phyloP scores from a whole-genome alignment of 1,140 invertebrate genomes.

The Drosophila kurseongensis region DNA sequence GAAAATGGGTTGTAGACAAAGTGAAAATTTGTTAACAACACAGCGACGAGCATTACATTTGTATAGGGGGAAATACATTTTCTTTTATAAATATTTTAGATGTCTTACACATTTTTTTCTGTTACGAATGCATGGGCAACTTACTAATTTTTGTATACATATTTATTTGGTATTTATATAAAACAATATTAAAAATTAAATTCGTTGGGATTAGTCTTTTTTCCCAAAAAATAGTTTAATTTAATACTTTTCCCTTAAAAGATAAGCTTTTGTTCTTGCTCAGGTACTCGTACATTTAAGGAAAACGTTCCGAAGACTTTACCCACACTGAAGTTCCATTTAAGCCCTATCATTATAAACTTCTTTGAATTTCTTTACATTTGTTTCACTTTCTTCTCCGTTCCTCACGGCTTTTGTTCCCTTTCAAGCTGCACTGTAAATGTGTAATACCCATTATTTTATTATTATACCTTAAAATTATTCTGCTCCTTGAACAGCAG shows the following conservation, averaged over 20 bases:
- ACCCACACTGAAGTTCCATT: conserved; percentile 13
- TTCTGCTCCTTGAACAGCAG: conserved; percentile 22
- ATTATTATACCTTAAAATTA: conserved; percentile 47
- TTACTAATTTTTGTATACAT: too few relatives aligned
- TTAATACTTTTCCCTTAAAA: conserved; percentile 36
- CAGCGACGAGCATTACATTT: background rate
- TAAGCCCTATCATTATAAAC: conserved; percentile 14
- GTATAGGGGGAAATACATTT: too few relatives aligned
- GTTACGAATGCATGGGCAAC: too few relatives aligned
- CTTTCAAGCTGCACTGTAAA: conserved; percentile 25
- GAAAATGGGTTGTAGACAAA: conserved; percentile 1
- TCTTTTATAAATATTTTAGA: too few relatives aligned
- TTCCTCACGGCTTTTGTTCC: conserved; percentile 26
- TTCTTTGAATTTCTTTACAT: conserved; percentile 28
- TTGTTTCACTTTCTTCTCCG: conserved; percentile 15
- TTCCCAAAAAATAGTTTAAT: conserved; percentile 1
- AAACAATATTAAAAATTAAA: background rate
- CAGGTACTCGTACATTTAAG: background rate
- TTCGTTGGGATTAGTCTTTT: background rate
- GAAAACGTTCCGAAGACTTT: conserved; percentile 12
- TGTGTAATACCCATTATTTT: conserved; percentile 42
- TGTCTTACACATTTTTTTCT: too few relatives aligned
- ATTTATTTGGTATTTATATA: background rate
- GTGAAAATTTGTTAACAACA: too few relatives aligned
- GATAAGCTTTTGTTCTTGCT: conserved; percentile 27